A percentile compares a stretch with the other conserved stretches of the same genome.
Conservation (phyloP, 64 coral and sea anemone species). For the Porites lutea region DNA sequence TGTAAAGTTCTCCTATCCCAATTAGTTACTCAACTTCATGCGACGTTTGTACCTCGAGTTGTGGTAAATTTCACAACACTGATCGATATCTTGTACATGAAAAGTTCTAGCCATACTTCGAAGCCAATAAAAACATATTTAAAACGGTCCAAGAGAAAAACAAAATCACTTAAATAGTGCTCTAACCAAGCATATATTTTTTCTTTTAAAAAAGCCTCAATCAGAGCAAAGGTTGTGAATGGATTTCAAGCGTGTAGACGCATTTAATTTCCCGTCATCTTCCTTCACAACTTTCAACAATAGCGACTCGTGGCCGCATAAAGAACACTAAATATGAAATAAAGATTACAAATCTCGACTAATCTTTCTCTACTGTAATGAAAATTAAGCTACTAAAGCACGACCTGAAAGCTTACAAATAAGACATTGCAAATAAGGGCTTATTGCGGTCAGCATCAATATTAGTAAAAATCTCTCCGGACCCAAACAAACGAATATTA, state of each 20-base stretch:
- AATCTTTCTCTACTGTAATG: slow-evolving; percentile 24
- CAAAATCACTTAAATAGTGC: too few relatives aligned
- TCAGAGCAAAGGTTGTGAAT: background rate
- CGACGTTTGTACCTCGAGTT: too few relatives aligned
- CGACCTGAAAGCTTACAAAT: background rate
- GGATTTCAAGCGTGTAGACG: background rate
- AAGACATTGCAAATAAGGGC: background rate
- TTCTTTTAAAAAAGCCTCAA: too few relatives aligned
- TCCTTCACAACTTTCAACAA: background rate
- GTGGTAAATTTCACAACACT: too few relatives aligned
- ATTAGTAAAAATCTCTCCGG: background rate
- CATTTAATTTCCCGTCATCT: background rate
- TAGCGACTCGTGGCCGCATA: background rate
- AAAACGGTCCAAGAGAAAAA: too few relatives aligned
- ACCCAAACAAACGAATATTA: background rate
- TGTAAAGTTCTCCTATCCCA: background rate
- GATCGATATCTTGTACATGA: too few relatives aligned
- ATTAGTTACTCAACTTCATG: too few relatives aligned
- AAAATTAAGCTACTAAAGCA: slow-evolving; percentile 39
- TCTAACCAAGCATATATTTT: too few relatives aligned
- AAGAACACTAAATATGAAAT: background rate
- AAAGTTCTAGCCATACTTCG: too few relatives aligned
- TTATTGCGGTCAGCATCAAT: background rate
- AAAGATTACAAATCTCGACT: slow-evolving; percentile 16
- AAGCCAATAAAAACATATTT: too few relatives aligned